These are phyloP conservation scores for Drosophila repletoides DNA, from an alignment of 1,140 invertebrate species.

Conservation along the genomic window DNA sequence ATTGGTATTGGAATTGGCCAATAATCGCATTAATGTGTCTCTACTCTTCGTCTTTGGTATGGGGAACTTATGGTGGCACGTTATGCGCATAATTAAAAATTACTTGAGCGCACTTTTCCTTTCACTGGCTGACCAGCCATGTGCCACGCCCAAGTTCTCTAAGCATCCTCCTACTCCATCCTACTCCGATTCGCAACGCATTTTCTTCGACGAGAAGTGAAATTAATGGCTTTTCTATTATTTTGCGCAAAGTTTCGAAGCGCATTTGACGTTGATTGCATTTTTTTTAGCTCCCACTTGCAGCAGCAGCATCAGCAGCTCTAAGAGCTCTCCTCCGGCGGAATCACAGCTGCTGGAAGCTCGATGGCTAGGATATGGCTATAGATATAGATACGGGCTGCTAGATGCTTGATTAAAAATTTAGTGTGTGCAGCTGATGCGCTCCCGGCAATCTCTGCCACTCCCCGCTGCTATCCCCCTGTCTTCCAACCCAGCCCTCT, in stretches of 20 bases:
- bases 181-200: slow-evolving; percentile 1
- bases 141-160: slow-evolving; percentile 1
- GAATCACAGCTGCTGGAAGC: slow-evolving; percentile 68
- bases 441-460: slow-evolving; percentile 32
- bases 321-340: slow-evolving; percentile 42
- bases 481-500: not conserved
- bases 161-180: not conserved
- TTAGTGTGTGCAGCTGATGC: slow-evolving; percentile 54
- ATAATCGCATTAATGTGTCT: slow-evolving; percentile 67
- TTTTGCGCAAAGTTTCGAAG: slow-evolving; percentile 78
- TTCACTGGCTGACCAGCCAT: slow-evolving; percentile 9
- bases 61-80: no score
- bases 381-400: slow-evolving; percentile 27
- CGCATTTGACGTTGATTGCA: slow-evolving; percentile 80
- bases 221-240: slow-evolving; percentile 81
- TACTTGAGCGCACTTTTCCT: slow-evolving; percentile 46
- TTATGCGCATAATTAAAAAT: slow-evolving; percentile 78
- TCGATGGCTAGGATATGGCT: slow-evolving; percentile 28
- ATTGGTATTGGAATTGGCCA: slow-evolving; percentile 42
- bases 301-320: slow-evolving; percentile 19
- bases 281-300: slow-evolving; percentile 60
- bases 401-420: slow-evolving; percentile 74
- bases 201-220: slow-evolving; percentile 77
- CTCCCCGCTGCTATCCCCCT: not conserved
- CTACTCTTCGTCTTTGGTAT: slow-evolving; percentile 52